Base-by-base conservation (phyloP, 2,888 invertebrate genomes). In the Eretmocerus hayati region DNA sequence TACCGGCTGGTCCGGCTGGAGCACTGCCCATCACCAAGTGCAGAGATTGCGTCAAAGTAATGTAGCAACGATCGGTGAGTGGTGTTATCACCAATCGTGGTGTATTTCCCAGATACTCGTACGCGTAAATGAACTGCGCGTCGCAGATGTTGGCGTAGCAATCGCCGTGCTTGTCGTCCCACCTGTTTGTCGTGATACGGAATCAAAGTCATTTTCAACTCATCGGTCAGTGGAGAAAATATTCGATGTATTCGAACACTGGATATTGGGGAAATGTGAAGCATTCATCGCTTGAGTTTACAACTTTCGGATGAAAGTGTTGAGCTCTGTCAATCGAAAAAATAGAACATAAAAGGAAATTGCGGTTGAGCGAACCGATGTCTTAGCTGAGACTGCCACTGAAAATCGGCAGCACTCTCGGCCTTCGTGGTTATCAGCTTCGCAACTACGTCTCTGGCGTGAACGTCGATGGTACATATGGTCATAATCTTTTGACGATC, bases 21-120 rank as follows among this genome's bases (percentile, higher is more conserved):
- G 94, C 94, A n/a, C 94, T 93, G 42, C 94, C 94, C 93, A 95
- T 93, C 52, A 90, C 81, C 61, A 95, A 77, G 74, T 94, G 94
- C 31, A 91, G 77, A 37, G 90, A 90, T 82, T 90, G 90, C 0
- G 94, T 94, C 50, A 95, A 72, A 0, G 94, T 95, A 54, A 95
- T 95, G 72, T 95, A 95, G 69, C 94, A 95, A 55, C 94, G 82
- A 76, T 95, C 94, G 23, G 94, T 95, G 33, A 95, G 73, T 0
- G 94, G 94, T 2, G 95, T 95, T 61, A 95, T 93, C 22, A 95
- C 95, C 45, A 95, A 79, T 51, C 95, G 81, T 1, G 93, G 90
- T 2, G 92, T 91, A 69, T 93, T 94, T 3, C 95, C 95, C 54
- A 95, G 76, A 71, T 95, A 96, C 69, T 96, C 95, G 66, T 95